These are phyloP conservation scores for Drosophila orosa DNA, from an alignment of 1,140 invertebrate species.

Conservation along the genomic window DNA sequence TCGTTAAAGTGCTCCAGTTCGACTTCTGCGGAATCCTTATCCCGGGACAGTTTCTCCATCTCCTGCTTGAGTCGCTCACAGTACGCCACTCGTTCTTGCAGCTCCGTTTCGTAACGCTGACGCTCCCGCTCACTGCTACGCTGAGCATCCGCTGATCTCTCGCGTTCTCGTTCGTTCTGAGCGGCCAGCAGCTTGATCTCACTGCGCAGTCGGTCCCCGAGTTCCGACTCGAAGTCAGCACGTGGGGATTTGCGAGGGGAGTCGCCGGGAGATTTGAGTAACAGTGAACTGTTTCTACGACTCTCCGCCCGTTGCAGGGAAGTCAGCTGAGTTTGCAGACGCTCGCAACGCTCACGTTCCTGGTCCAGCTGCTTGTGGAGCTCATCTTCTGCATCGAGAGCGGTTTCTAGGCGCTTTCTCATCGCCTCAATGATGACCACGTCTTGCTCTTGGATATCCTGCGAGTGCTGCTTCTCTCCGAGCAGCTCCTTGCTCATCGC, in stretches of 20 bases:
- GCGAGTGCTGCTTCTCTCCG: constrained; percentile 85
- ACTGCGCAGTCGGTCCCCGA: constrained; percentile 84
- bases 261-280: constrained; percentile 74
- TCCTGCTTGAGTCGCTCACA: constrained; percentile 85
- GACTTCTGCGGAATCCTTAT: constrained; percentile 73
- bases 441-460: constrained; percentile 86
- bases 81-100: constrained; percentile 85
- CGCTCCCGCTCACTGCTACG: constrained; percentile 84
- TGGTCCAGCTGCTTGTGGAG: constrained; percentile 86
- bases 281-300: constrained; percentile 64
- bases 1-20: constrained; percentile 82
- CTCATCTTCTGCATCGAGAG: constrained; percentile 87
- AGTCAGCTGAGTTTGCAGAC: constrained; percentile 84
- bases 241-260: constrained; percentile 75
- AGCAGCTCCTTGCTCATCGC: constrained; percentile 85
- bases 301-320: constrained; percentile 74
- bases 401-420: constrained; percentile 86
- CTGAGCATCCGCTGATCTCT: constrained; percentile 84
- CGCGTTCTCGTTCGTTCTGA: constrained; percentile 85
- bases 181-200: constrained; percentile 85
- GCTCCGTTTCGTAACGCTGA: constrained; percentile 85
- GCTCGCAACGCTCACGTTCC: constrained; percentile 85
- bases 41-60: constrained; percentile 75
- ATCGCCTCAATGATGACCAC: constrained; percentile 87
- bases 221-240: constrained; percentile 83